phyloP scores from a whole-genome alignment of 2,888 invertebrate genomes.

The Sinopyrophorus schimmeli region DNA sequence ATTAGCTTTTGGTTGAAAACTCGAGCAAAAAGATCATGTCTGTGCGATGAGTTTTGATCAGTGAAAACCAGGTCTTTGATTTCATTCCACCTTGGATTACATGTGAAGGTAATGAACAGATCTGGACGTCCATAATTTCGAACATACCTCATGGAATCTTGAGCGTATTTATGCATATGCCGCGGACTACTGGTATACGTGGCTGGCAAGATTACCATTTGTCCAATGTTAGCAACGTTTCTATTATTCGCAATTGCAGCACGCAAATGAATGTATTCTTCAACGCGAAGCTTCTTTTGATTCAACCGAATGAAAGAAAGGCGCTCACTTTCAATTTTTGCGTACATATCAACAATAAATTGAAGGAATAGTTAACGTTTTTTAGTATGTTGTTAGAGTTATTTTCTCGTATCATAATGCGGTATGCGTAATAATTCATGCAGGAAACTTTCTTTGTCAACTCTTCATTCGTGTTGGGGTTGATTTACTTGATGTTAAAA shows the following conservation, averaged over 20 bases:
- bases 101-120: constrained; percentile 46
- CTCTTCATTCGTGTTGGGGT: constrained; percentile 16
- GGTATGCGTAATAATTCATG: constrained; percentile 34
- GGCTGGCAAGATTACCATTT: constrained; percentile 41
- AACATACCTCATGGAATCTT: constrained; percentile 44
- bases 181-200: constrained; percentile 39
- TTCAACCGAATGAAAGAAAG: constrained; percentile 40
- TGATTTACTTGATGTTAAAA: constrained; percentile 34
- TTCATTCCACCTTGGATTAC: constrained; percentile 42
- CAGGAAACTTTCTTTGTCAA: constrained; percentile 36
- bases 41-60: constrained; percentile 23
- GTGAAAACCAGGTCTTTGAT: constrained; percentile 25
- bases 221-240: constrained; percentile 32
- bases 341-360: constrained; percentile 48
- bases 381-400: constrained; percentile 38
- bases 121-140: constrained; percentile 44
- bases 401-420: constrained; percentile 38
- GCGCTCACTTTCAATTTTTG: constrained; percentile 48
- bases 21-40: constrained; percentile 40
- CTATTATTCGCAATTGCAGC: background rate
- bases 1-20: constrained; percentile 40
- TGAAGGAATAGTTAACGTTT: constrained; percentile 41
- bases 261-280: constrained; percentile 46
- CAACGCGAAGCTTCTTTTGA: constrained; percentile 40
- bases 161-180: constrained; percentile 40